Base-by-base conservation (phyloP, 2,888 invertebrate species). In the Chromoteleia sp. region DNA sequence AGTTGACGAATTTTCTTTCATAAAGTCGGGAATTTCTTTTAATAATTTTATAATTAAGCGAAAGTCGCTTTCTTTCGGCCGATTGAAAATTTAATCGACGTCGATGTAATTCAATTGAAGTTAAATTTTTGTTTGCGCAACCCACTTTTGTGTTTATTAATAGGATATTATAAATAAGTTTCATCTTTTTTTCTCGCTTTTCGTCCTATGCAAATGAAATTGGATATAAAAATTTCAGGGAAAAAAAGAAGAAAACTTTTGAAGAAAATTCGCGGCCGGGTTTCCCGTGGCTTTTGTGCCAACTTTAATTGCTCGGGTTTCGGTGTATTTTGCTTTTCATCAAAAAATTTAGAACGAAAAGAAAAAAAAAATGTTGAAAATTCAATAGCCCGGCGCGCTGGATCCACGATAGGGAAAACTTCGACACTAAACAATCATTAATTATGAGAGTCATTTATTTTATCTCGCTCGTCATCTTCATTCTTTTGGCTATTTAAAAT, bases 401-500 rank as follows among this genome's bases (percentile, higher is more conserved):
- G 39, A 25, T 25, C 3, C 17, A n/a, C 21, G 21, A 45, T 21
- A 10, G 12, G 43, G 17, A 17, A 65, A 65, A 33, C 17, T 52
- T 25, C 19, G 10, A 33, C 56, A 33, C 68, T 43, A 68, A 56
- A 68, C 56, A 56, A 45, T 45, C 56, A 68, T 68, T 68, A 68
- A 56, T 68, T 54, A 43, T 10, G 25, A 43, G n/a, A 43, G 43
- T 25, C n/a, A 39, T 68, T 56, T 68, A 33, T 10, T 56, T 56
- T 70, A 45, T 70, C 68, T 21, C 29, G 8, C 43, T 68, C 54
- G 29, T 30, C 39, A 68, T 68, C 67, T 43, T 19, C 39, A 68
- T 68, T 56, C 54, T 43, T 68, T 56, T 45, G 56, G 56, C 3
- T 56, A 56, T 68, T 68, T 56, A 56, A 68, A 56, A 68, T 33